Conservation (phyloP, 2,888 invertebrate species). For the Himalopsyche tibetana region DNA sequence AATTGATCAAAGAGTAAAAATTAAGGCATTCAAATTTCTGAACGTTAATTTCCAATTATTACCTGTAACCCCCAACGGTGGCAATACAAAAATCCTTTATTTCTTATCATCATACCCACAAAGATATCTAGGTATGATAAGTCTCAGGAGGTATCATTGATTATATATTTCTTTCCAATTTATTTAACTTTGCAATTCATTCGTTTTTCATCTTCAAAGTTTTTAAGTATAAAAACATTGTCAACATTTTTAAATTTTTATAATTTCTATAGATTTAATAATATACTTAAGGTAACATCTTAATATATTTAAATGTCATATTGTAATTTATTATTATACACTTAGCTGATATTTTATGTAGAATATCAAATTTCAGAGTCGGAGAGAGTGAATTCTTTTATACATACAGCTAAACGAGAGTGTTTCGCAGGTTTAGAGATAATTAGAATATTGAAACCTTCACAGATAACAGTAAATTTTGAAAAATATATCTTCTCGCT, state of each 20-base stretch:
- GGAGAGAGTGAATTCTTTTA: slow-evolving; percentile 49
- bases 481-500: slow-evolving; percentile 32
- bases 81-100: not conserved
- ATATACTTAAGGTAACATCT: slow-evolving; percentile 64
- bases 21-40: slow-evolving; percentile 61
- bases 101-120: not conserved
- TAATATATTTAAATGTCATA: slow-evolving; percentile 58
- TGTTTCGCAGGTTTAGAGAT: slow-evolving; percentile 1
- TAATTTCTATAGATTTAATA: slow-evolving; percentile 64
- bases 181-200: slow-evolving; percentile 33
- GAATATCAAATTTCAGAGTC: slow-evolving; percentile 59
- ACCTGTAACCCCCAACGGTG: slow-evolving; percentile 14
- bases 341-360: slow-evolving; percentile 56
- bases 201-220: slow-evolving; percentile 59
- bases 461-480: slow-evolving; percentile 38
- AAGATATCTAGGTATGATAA: not conserved
- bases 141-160: not conserved
- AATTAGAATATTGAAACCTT: slow-evolving; percentile 21
- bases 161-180: slow-evolving; percentile 20
- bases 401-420: slow-evolving; percentile 3
- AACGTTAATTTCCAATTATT: slow-evolving; percentile 50
- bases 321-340: slow-evolving; percentile 54
- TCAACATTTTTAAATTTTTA: slow-evolving; percentile 65
- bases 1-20: slow-evolving; percentile 52
- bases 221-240: slow-evolving; percentile 66